Conservation (phyloP, 2,888 invertebrate genomes). For the Melanotus villosus region DNA sequence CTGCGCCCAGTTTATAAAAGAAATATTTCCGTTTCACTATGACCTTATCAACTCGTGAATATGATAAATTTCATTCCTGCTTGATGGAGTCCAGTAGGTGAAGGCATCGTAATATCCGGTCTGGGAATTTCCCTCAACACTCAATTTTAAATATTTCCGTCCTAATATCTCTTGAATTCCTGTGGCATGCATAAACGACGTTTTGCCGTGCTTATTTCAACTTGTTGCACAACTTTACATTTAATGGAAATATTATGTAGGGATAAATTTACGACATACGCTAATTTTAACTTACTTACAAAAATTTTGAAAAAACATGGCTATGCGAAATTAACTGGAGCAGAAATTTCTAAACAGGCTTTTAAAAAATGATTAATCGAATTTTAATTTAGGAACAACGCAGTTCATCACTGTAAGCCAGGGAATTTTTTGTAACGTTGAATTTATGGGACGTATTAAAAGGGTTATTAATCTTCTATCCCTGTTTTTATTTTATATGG, state of each 20-base stretch:
- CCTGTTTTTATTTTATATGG: too few relatives aligned
- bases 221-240: not conserved
- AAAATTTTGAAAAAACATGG: too few relatives aligned
- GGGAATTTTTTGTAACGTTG: not conserved
- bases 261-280: not conserved
- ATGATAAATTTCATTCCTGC: slow-evolving; percentile 16
- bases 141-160: slow-evolving; percentile 20
- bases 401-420: not conserved
- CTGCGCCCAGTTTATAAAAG: not conserved
- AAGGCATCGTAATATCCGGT: slow-evolving; percentile 25
- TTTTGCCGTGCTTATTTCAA: not conserved
- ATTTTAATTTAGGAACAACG: not conserved
- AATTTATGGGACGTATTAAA: not conserved
- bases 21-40: not conserved
- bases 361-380: not conserved
- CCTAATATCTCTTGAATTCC: slow-evolving; percentile 1
- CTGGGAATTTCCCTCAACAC: not conserved
- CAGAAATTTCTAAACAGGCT: not conserved
- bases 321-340: too few relatives aligned
- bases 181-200: not conserved
- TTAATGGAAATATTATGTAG: not conserved
- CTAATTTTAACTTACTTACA: too few relatives aligned
- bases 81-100: slow-evolving; percentile 16
- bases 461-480: not conserved
- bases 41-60: slow-evolving; percentile 7